Evolutionary conservation across 92 coral and sea anemone species (phyloP), one percentile per base, ranked within the genome.

Genomic region (Chrysogorgia sp.): DNA sequence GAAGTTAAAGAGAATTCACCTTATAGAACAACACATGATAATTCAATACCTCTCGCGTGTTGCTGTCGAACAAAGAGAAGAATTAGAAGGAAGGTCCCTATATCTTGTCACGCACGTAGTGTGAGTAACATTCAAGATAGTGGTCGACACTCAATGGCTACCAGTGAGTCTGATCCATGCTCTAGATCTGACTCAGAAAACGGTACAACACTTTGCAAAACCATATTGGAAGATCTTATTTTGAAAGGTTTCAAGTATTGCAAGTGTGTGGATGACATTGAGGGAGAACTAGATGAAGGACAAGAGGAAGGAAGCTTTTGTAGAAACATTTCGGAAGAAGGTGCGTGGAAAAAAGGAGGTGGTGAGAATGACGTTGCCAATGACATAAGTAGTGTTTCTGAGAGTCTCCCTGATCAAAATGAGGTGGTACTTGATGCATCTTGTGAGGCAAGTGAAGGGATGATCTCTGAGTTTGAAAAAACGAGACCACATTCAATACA

Each of bases 1-100:
- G 89, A 85, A 15, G 78, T 88, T 14, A 81, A 87, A 29, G 84
- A 82, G 34, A 85, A 92, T 65, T 96, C 97, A 35, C 97, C 99
- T 7, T 96, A 96, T 69, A 85, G 85, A 7, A n/a, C 58, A 7
- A 31, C 14, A 1, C 21, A 13, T 20, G 52, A 53, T 17, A 34
- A 19, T 2, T 21, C 34, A 7, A 15, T 45, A 32, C 21, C 52
- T 17, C 66, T 2, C 15, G 1, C 34, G 25, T 72, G 79, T 23
- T 72, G 79, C 33, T 72, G 79, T 23, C n/a, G 20, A 30, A 20
- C 7, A 72, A 35, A 56, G 33, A 20, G 34, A 30, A 55, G 29
- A 4, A 34, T 29, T n/a, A 30, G 49, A 9, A 53, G 33, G 5
- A 52, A 31, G 10, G 34, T 25, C 1, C 30, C 33, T 21, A 33